phyloP scores from a whole-genome alignment of 2,797 vertebrate genomes.

The Hyperoplus immaculatus region DNA sequence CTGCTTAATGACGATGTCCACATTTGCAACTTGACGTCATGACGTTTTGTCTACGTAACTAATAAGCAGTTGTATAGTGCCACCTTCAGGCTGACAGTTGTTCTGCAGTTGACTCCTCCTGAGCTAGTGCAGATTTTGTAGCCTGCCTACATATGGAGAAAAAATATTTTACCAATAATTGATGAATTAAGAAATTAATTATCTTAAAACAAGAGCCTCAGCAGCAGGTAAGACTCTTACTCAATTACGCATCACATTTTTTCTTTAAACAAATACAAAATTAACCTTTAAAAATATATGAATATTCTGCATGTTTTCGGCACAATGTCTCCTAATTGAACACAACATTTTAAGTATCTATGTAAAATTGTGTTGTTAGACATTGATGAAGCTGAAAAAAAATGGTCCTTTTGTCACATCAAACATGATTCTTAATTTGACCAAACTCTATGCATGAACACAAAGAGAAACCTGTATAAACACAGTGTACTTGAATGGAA shows the following conservation, averaged over 20 bases:
- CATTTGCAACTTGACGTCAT: not conserved
- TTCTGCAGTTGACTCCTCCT: not conserved
- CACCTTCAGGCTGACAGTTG: slow-evolving; percentile 28
- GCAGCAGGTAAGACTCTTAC: not conserved
- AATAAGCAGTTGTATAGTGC: not conserved
- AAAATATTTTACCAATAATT: not conserved
- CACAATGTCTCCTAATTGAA: not conserved
- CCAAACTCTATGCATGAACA: not conserved
- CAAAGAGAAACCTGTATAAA: slow-evolving; percentile 7
- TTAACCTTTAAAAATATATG: not conserved
- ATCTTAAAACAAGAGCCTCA: not conserved
- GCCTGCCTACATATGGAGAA: not conserved
- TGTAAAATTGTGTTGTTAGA: not conserved
- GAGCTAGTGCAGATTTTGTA: not conserved
- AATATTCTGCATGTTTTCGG: not conserved
- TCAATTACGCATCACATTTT: not conserved
- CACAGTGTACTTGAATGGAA: slow-evolving; percentile 59
- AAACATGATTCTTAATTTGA: not conserved
- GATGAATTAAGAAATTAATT: too few species aligned
- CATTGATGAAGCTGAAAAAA: not conserved
- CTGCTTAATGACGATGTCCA: slow-evolving; percentile 57
- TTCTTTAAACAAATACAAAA: not conserved
- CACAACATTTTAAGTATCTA: not conserved
- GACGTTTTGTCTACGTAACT: not conserved
- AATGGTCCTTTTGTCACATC: not conserved